Conservation (phyloP, 2,113 vertebrate genomes). For the Sialia sialis region DNA sequence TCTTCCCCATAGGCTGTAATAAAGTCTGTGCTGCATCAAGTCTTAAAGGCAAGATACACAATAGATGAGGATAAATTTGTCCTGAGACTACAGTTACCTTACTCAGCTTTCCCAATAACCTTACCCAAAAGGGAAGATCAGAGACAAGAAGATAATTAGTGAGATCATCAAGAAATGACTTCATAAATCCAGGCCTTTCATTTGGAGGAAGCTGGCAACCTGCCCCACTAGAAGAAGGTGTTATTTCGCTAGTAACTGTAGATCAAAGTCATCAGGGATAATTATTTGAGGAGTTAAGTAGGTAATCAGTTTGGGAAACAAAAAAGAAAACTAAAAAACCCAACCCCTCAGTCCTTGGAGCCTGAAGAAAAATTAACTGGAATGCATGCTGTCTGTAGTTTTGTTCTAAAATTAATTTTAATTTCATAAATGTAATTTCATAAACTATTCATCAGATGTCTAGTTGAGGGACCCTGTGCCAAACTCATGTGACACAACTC, state of each 20-base stretch:
- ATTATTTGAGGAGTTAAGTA: conserved; percentile 59
- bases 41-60: background rate
- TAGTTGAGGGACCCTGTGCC: background rate
- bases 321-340: background rate
- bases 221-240: conserved; percentile 23
- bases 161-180: conserved; percentile 53
- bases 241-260: conserved; percentile 47
- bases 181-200: conserved; percentile 39
- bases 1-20: background rate
- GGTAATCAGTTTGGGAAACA: conserved; percentile 46
- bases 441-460: conserved; percentile 24
- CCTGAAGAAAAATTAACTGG: conserved; percentile 46
- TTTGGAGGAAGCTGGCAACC: conserved; percentile 55
- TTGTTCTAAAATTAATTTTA: conserved; percentile 49
- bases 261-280: conserved; percentile 48
- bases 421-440: conserved; percentile 49
- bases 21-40: background rate
- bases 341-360: background rate
- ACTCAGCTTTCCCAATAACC: conserved; percentile 50
- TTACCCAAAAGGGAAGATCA: conserved; percentile 55
- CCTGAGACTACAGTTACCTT: conserved; percentile 25
- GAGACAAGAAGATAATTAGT: conserved; percentile 57
- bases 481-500: background rate
- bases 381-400: background rate
- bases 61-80: background rate